These are phyloP conservation scores for Meganola albula DNA, from an alignment of 2,888 invertebrate genomes.

Conservation along the genomic window DNA sequence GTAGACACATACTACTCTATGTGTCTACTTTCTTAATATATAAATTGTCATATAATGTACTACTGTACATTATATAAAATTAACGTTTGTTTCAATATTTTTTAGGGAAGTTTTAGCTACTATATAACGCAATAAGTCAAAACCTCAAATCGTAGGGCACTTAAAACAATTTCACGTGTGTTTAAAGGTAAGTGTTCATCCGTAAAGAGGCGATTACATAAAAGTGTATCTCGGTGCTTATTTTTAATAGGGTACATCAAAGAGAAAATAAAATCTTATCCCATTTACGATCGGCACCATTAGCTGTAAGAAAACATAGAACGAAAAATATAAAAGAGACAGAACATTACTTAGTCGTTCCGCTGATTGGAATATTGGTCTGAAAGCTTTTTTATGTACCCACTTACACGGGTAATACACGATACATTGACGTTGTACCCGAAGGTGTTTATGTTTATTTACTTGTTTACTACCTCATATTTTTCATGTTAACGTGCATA, in stretches of 20 bases:
- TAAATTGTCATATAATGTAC: too few species aligned
- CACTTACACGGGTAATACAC: slow-evolving; percentile 44
- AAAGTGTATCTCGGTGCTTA: slow-evolving; percentile 41
- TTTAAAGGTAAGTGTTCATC: slow-evolving; percentile 33
- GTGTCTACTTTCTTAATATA: too few species aligned
- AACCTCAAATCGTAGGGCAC: too few species aligned
- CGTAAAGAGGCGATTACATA: slow-evolving; percentile 39
- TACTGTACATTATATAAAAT: too few species aligned
- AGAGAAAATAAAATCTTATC: slow-evolving; percentile 56
- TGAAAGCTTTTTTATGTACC: slow-evolving; percentile 60
- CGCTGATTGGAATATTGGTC: slow-evolving; percentile 52
- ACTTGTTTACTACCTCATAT: slow-evolving; percentile 36
- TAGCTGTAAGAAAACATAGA: slow-evolving; percentile 51
- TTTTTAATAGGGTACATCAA: slow-evolving; percentile 52
- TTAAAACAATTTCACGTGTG: slow-evolving; percentile 35
- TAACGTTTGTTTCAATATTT: too few species aligned
- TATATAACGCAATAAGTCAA: too few species aligned
- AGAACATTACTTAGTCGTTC: slow-evolving; percentile 46
- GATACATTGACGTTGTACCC: slow-evolving; percentile 34
- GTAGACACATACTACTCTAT: too few species aligned
- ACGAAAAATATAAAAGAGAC: slow-evolving; percentile 45
- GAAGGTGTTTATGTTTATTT: slow-evolving; percentile 34
- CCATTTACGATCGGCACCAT: slow-evolving; percentile 56
- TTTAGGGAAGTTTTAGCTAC: too few species aligned
- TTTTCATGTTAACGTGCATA: too few species aligned